Conservation (phyloP, 2,888 invertebrate genomes). For the Entomobrya multifasciata region DNA sequence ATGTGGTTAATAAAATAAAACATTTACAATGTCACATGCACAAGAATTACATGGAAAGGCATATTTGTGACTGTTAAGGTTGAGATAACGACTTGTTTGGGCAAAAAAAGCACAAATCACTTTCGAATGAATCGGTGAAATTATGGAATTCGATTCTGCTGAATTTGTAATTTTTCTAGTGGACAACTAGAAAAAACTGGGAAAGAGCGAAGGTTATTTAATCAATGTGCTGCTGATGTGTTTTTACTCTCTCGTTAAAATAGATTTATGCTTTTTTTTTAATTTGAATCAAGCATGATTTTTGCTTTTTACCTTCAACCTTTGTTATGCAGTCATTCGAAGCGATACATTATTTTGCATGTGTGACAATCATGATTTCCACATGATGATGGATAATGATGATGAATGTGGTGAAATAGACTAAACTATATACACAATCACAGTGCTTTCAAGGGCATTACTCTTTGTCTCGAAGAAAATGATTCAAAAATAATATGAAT, state of each 20-base stretch:
- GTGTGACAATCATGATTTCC: not conserved
- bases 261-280: not conserved
- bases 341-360: not conserved
- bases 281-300: not conserved
- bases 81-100: not conserved
- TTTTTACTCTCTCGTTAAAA: not conserved
- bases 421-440: not conserved
- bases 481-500: too few species aligned
- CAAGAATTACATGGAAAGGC: not conserved
- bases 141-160: not conserved
- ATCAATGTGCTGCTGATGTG: too few species aligned
- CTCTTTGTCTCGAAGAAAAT: constrained; percentile 8
- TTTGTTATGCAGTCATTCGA: not conserved
- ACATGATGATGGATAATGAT: too few species aligned
- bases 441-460: constrained; percentile 7
- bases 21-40: too few species aligned
- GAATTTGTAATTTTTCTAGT: not conserved
- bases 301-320: not conserved
- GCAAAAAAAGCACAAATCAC: not conserved
- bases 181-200: not conserved
- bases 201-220: not conserved
- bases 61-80: not conserved
- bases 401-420: too few species aligned
- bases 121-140: not conserved
- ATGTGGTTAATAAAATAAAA: too few species aligned